A percentile compares a stretch with the other conserved stretches of the same genome.
These are phyloP conservation scores for Cosmopolites sordidus DNA, from an alignment of 2,888 invertebrate species.

Conservation along the genomic window DNA sequence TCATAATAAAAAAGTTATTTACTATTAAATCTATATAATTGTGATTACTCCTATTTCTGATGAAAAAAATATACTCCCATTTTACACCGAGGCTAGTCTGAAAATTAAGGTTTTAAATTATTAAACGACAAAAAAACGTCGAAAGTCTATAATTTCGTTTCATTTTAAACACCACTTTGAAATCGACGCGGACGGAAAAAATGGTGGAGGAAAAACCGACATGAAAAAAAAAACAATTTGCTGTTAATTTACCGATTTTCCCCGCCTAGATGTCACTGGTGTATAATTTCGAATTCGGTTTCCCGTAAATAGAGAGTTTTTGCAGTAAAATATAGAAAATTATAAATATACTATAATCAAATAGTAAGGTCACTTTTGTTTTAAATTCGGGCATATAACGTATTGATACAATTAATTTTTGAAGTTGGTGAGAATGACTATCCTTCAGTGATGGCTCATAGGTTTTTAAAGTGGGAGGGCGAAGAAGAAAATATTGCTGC, in stretches of 20 bases:
- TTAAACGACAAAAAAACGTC: constrained; percentile 5
- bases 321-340: no score
- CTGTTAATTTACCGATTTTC: constrained; percentile 38
- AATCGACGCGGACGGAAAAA: constrained; percentile 11
- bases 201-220: constrained; percentile 9
- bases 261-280: constrained; percentile 23
- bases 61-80: neutral
- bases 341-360: no score
- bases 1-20: no score
- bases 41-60: no score
- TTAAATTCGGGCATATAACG: no score
- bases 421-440: no score
- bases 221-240: constrained; percentile 30
- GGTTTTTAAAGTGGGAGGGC: no score
- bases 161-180: constrained; percentile 9
- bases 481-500: no score
- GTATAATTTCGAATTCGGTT: constrained; percentile 26
- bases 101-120: constrained; percentile 7
- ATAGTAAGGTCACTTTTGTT: no score
- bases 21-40: no score
- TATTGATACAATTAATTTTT: no score
- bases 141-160: constrained; percentile 7
- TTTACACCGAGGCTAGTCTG: neutral
- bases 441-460: no score
- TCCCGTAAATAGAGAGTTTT: constrained; percentile 19